These are phyloP conservation scores for Cryptophagus acutangulus DNA, from an alignment of 2,888 invertebrate species.

Conservation along the genomic window DNA sequence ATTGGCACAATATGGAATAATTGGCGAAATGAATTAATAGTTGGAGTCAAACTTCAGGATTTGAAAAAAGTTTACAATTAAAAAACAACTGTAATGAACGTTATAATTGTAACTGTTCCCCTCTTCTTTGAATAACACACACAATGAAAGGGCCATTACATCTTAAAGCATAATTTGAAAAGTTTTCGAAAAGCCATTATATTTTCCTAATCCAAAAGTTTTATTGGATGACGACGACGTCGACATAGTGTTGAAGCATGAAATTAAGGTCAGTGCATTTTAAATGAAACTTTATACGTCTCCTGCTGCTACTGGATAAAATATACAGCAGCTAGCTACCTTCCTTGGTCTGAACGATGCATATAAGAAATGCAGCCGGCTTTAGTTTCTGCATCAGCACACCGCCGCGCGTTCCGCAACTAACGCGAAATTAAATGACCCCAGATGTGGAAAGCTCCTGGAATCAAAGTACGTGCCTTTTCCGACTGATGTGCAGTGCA, in stretches of 20 bases:
- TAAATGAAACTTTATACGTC: constrained; percentile 20
- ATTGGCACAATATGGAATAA: too few species aligned
- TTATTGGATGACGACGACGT: constrained; percentile 18
- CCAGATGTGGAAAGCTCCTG: constrained; percentile 24
- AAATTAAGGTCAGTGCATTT: constrained; percentile 32
- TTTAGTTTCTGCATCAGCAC: constrained; percentile 6
- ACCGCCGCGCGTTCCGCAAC: constrained; percentile 13
- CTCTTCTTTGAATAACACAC: constrained; percentile 2
- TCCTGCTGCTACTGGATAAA: background rate
- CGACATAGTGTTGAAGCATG: constrained; percentile 15
- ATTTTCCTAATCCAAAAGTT: constrained; percentile 25
- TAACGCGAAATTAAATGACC: constrained; percentile 31
- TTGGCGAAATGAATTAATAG: too few species aligned
- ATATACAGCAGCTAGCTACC: background rate
- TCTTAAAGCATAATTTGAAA: constrained; percentile 18
- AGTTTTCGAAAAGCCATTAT: constrained; percentile 23
- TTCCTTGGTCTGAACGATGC: background rate
- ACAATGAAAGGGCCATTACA: constrained; percentile 7
- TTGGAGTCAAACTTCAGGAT: too few species aligned
- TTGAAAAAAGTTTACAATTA: too few species aligned
- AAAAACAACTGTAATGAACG: too few species aligned
- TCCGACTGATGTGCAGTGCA: constrained; percentile 20
- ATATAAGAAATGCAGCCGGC: background rate
- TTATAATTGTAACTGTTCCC: too few species aligned
- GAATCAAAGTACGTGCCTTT: constrained; percentile 20